Conservation (phyloP, 2,888 invertebrate genomes). For the Ophion ventricosus region DNA sequence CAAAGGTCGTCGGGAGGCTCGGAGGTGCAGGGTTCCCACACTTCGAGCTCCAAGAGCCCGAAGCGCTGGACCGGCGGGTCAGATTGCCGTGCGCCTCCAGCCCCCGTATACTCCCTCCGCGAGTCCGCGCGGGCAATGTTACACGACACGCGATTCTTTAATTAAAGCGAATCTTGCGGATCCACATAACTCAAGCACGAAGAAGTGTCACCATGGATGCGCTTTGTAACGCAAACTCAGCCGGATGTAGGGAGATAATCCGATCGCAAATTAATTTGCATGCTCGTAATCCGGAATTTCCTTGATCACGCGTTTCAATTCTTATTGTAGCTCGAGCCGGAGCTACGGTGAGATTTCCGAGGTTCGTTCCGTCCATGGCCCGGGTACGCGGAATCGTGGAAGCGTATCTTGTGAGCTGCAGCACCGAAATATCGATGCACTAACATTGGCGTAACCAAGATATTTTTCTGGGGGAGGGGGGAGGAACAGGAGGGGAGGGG, state of each 20-base stretch:
- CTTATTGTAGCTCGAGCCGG: constrained; percentile 14
- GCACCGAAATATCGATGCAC: too few relatives aligned
- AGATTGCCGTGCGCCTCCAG: constrained; percentile 80
- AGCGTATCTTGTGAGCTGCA: too few relatives aligned
- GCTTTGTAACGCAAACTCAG: constrained; percentile 15
- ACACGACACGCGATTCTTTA: constrained; percentile 72
- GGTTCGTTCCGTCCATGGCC: neutral
- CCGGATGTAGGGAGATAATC: constrained; percentile 2
- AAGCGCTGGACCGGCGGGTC: constrained; percentile 80
- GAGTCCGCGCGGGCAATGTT: constrained; percentile 71
- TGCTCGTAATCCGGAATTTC: constrained; percentile 27
- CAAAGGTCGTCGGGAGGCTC: constrained; percentile 80
- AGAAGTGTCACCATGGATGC: constrained; percentile 12
- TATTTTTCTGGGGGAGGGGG: too few relatives aligned
- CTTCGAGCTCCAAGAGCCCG: constrained; percentile 76
- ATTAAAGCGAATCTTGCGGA: neutral
- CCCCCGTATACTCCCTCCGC: constrained; percentile 70
- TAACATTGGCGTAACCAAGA: too few relatives aligned
- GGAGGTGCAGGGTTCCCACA: constrained; percentile 81
- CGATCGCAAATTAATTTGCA: constrained; percentile 51
- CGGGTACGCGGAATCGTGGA: too few relatives aligned
- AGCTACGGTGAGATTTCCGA: neutral
- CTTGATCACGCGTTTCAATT: constrained; percentile 17
- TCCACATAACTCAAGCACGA: neutral
- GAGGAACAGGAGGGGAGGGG: too few relatives aligned